A percentile compares a stretch with the other conserved stretches of the same genome.
Evolutionary conservation across 2,888 invertebrate genomes (phyloP).

Genomic region (Fissipunctia ypsillon): DNA sequence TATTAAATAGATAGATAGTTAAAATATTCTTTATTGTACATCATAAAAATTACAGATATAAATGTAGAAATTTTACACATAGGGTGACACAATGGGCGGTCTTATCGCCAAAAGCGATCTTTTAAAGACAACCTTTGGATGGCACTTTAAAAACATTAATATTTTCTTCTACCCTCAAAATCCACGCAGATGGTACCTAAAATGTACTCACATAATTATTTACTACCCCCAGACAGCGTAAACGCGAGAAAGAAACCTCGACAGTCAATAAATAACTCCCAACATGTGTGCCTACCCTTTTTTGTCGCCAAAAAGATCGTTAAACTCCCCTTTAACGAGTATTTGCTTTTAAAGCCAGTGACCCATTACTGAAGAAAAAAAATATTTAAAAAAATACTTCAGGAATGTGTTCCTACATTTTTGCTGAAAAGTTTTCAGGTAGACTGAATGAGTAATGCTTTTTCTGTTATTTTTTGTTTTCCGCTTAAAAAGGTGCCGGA

Average conservation of each 20-base stretch:
- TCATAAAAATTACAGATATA: no score
- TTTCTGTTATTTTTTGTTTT: slow-evolving; percentile 28
- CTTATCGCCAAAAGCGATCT: no score
- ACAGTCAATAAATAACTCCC: slow-evolving; percentile 33
- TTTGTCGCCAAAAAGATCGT: slow-evolving; percentile 39
- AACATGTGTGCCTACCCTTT: slow-evolving; percentile 25
- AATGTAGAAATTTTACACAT: no score
- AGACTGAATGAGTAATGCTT: slow-evolving; percentile 38
- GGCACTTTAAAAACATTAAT: slow-evolving; percentile 4
- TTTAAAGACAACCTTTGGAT: no score
- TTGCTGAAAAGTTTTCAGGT: slow-evolving; percentile 25
- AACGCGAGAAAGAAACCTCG: slow-evolving; percentile 31
- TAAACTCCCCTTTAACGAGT: slow-evolving; percentile 54
- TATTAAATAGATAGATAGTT: no score
- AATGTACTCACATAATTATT: slow-evolving; percentile 40
- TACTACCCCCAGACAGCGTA: slow-evolving; percentile 3
- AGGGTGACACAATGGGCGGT: no score
- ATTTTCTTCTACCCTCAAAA: slow-evolving; percentile 1
- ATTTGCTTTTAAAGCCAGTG: slow-evolving; percentile 48
- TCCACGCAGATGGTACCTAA: slow-evolving; percentile 25
- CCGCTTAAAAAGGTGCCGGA: slow-evolving; percentile 10
- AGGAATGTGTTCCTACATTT: slow-evolving; percentile 22
- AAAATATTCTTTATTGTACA: no score
- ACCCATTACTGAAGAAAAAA: slow-evolving; percentile 33
- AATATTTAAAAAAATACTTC: slow-evolving; percentile 19